A percentile compares a stretch with the other conserved stretches of the same genome.
Evolutionary conservation across 2,797 vertebrate genomes (phyloP).

Genomic region (Sebastes cheni): DNA sequence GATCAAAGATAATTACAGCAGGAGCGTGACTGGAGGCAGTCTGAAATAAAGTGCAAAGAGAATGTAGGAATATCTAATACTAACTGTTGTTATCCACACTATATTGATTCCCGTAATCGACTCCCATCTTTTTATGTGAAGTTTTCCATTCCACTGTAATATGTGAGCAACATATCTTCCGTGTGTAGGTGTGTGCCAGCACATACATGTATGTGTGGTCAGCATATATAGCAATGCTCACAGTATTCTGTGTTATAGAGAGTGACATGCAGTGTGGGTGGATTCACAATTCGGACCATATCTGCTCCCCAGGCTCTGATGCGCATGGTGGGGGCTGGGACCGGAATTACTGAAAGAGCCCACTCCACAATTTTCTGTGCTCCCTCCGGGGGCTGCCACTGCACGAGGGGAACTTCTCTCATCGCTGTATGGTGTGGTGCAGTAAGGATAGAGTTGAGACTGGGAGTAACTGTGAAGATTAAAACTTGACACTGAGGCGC

Average conservation of each 20-base stretch:
- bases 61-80: conserved; percentile 10
- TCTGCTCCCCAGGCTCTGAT: conserved; percentile 46
- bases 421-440: neutral
- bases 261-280: conserved; percentile 60
- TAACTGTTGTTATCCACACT: conserved; percentile 24
- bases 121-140: neutral
- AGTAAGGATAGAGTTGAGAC: conserved; percentile 18
- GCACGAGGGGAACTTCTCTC: conserved; percentile 27
- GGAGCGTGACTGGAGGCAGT: conserved; percentile 10
- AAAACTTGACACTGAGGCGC: conserved; percentile 17
- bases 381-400: conserved; percentile 45
- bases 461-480: conserved; percentile 17
- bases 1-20: conserved; percentile 51
- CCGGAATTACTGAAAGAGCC: conserved; percentile 57
- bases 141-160: neutral
- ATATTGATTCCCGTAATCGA: neutral
- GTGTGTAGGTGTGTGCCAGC: neutral
- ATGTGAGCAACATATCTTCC: neutral
- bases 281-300: conserved; percentile 58
- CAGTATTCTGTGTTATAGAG: conserved; percentile 32
- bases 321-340: conserved; percentile 39
- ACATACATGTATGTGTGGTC: conserved; percentile 5
- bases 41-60: conserved; percentile 5
- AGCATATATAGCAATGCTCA: neutral
- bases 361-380: conserved; percentile 41